Evolutionary conservation across 2,797 vertebrate species (phyloP), one percentile per base, ranked within the genome.

Genomic region (Melanotaenia parkinsoni): DNA sequence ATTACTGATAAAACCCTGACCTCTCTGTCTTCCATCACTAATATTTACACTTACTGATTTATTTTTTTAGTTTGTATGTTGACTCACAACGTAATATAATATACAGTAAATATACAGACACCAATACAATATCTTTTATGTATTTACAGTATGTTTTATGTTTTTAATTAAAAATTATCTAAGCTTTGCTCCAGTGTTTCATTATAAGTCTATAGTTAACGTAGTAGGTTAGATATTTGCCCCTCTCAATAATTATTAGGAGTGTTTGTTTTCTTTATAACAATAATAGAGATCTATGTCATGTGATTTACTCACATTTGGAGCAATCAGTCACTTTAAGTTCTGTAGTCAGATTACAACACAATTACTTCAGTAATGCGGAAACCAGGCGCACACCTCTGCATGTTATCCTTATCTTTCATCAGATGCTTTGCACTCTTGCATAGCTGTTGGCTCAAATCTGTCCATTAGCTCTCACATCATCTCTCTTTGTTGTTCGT

Each of bases 391-490:
- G 37, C 63, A 33, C 76, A 43, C 35, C 12, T 70, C 70, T 77
- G 84, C 85, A 80, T 77, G 80, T 58, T 45, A 28, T 10, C 20
- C 13, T 70, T 16, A 16, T 64, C 35, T 40, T 30, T 60, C 59
- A 43, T 37, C 38, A 18, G 35, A n/a, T 22, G 6, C 64, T 45
- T n/a, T 50, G 57, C 53, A 20, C 56, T 13, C 67, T 22, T 33
- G 67, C 83, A 67, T 16, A 61, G 26, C 56, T 62, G 40, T 28
- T 30, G 26, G 24, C 67, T 67, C 47, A 4, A 54, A 51, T 53
- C 32, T 51, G 20, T 40, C 58, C 47, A 47, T 63, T 1, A 0
- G 16, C 65, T 22, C n/a, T 11, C 1, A 72, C 8, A 18, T 20
- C 45, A 3, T 67, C 28, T 59, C 47, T 54, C 61, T 81, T 33